Evolutionary conservation across 1,140 invertebrate genomes (phyloP).

Genomic region (Sycophila sp.): DNA sequence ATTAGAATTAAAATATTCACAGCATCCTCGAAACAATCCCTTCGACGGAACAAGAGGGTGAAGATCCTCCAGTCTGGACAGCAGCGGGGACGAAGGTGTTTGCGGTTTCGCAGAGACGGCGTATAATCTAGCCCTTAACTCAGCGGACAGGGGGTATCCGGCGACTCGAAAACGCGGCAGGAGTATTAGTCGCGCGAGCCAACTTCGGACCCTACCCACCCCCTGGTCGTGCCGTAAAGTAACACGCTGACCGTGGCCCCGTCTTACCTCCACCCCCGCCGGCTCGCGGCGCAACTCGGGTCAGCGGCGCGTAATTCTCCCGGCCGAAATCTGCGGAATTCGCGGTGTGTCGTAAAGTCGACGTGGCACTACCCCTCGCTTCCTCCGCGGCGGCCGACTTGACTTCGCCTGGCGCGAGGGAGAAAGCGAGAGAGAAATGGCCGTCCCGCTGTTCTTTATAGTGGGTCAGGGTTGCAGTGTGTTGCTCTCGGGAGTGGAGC

Average conservation of each 20-base stretch:
- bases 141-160: too few species aligned
- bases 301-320: not conserved
- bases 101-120: not conserved
- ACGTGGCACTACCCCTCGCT: too few species aligned
- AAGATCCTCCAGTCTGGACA: too few species aligned
- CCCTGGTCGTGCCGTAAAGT: too few species aligned
- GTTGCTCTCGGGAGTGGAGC: not conserved
- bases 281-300: too few species aligned
- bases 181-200: not conserved
- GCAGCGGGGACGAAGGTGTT: not conserved
- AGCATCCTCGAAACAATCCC: too few species aligned
- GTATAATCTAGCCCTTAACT: slow-evolving; percentile 13
- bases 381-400: too few species aligned
- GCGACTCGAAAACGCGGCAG: not conserved
- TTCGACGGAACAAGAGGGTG: too few species aligned
- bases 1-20: too few species aligned
- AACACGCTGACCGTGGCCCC: not conserved
- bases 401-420: too few species aligned
- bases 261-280: too few species aligned
- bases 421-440: not conserved
- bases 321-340: not conserved
- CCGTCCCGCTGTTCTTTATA: not conserved
- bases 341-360: not conserved
- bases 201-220: too few species aligned
- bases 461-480: not conserved